Base-by-base conservation (phyloP, 2,888 invertebrate species). In the Zhuqinia jingwanae region DNA sequence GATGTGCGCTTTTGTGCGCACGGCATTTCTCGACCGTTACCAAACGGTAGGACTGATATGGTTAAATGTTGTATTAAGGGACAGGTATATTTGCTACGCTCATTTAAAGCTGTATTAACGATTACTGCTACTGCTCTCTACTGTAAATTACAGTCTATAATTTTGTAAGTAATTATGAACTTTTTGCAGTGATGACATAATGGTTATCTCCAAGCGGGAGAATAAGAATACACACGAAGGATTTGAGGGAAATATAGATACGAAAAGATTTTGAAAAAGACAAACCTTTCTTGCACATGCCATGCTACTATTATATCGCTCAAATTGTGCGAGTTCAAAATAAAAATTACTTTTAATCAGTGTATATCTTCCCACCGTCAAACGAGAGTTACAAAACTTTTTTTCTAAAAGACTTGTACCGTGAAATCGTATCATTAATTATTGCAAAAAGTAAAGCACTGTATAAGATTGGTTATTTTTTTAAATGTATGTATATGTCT, bases 151-250 rank as follows among this genome's bases (percentile, higher is more conserved):
- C n/a, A n/a, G n/a, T n/a, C 76, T 83, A 76, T 83, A 76, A 83
- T 83, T 83, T 75, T 63, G 83, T 63, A 63, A 83, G 75, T 83
- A 83, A 83, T 83, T 83, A 83, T 75, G 63, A 83, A 83, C 63
- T 83, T 83, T 73, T 75, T 73, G 68, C 10, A 20, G 11, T 56
- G 22, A 15, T 15, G 5, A 15, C 42, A 76, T 45, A 58, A 76
- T 58, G 76, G 20, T 17, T 25, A 68, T 47, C 50, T 53, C n/a
- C 36, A 45, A n/a, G 47, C 1, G 45, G 25, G 3, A n/a, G 17
- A 25, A 17, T 25, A 73, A 47, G 50, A 50, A 73, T 47, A 0
- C 50, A 30, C 36, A 50, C 10, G 11, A 73, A 58, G 27, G 73
- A 25, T 70, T 50, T 53, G 13, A 53, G 50, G 25, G 73, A 73